Base-by-base conservation (phyloP, 64 coral and sea anemone genomes). In the Dendrophyllia cribrosa region DNA sequence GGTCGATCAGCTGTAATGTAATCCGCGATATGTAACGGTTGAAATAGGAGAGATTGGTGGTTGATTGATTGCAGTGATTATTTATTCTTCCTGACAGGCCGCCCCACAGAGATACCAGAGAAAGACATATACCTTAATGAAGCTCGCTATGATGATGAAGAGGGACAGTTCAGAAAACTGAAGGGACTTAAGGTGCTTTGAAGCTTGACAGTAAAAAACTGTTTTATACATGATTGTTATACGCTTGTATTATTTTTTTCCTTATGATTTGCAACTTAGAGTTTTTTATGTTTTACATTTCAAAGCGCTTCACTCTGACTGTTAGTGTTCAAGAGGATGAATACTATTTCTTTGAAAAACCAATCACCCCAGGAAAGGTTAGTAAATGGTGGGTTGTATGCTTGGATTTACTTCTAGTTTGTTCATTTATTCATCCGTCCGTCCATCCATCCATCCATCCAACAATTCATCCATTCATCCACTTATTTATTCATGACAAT, bases 121-220 rank as follows among this genome's bases (percentile, higher is more conserved):
- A 95, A 99, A 76, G 94, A 99, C 47, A 88, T 99, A 55, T 99
- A 93, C 59, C 70, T 99, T 3, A 96, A 95, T 65, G 97, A 99
- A 74, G 94, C 94, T 20, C 91, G 97, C 26, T 99, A 99, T 85
- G 97, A 99, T 58, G 97, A 99, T 23, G 97, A 99, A 12, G 97
- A 99, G 82, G 94, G 95, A 77, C 97, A 99, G 56, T 99, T 96
- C 16, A 93, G 97, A 86, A 99, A 96, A 88, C 91, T 99, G 8
- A 99, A 99, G 77, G 97, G 94, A 20, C 53, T 99, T 4, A 99
- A 99, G 97, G 97, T 99, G 91, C 66, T 78, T 17, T 81, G 34
- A 56, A 5, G 53, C 12, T 56, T 56, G 53, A 56, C 53, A 12
- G 53, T 9, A 56, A 56, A 7, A 55, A 9, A 56, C 12, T 56